phyloP scores from a whole-genome alignment of 1,140 invertebrate genomes.

The Platorchestia sp. region DNA sequence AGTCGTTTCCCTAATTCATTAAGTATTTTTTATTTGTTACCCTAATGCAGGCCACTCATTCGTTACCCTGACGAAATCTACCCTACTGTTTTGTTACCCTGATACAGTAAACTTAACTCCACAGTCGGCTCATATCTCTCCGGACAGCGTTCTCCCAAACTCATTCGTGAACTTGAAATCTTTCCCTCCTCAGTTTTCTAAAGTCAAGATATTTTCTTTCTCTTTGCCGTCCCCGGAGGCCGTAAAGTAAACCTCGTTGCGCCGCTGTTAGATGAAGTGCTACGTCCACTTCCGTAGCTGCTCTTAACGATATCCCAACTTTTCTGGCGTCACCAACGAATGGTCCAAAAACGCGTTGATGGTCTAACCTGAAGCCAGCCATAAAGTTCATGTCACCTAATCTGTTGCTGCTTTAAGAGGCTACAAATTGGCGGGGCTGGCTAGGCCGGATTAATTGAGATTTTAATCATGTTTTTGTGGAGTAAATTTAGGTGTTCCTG shows the following conservation, averaged over 20 bases:
- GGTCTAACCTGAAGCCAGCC: conserved; percentile 4
- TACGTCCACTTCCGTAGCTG: background rate
- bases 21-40: background rate
- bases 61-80: background rate
- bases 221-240: background rate
- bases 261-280: background rate
- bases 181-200: background rate
- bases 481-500: background rate
- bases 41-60: background rate
- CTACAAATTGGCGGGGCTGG: background rate
- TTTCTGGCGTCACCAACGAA: background rate
- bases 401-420: background rate
- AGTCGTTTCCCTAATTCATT: too few relatives aligned
- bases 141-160: background rate
- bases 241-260: background rate
- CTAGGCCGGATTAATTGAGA: background rate
- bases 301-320: background rate
- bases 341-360: background rate
- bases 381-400: background rate
- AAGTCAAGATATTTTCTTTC: background rate
- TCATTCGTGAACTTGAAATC: background rate
- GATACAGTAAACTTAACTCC: background rate
- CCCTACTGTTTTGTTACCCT: background rate
- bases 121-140: background rate
- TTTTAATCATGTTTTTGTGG: background rate